Evolutionary conservation across 2,888 invertebrate species (phyloP), one percentile per base, ranked within the genome.

Genomic region (Tetragonisca angustula): DNA sequence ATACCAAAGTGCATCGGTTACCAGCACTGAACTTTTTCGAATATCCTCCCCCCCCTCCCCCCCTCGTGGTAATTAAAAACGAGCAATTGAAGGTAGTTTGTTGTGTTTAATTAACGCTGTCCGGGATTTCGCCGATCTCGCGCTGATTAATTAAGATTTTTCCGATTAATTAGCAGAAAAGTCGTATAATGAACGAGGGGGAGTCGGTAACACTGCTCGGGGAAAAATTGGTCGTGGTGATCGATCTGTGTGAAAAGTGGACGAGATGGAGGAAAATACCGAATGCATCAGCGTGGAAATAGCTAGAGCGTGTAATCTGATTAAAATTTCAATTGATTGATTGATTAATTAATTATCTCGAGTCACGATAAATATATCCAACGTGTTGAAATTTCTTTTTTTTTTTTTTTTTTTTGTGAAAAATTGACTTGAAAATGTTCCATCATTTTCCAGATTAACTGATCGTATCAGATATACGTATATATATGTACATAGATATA

Each of bases 401-500:
- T 9, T 43, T 43, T 24, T 49, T 24, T 24, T 24, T 67, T 24
- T 27, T 6, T 6, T 9, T 43, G 43, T 9, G 9, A 43, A 43
- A 43, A 36, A 9, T n/a, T 56, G 15, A 9, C 36, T 56, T 13
- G 56, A 27, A 70, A 70, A 36, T 70, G 15, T 56, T 56, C 36
- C 2, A 36, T 2, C 9, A 21, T 70, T 54, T 54, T 19, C 6
- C 43, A 54, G 21, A 32, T 54, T 32, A 70, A 70, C 54, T 36
- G n/a, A 21, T 24, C 52, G 27, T 21, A 50, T 13, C 11, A 21
- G 21, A 69, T 21, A 54, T 5, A 19, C 15, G 32, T 13, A n/a
- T 19, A 61, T 61, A 17, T n/a, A 69, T 69, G 54, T 32, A 54
- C 36, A 65, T 65, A 67, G 43, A 49, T 49, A n/a, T 56, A 24